These are phyloP conservation scores for Manis javanica DNA, from an alignment of 2,797 vertebrate species.

Conservation along the genomic window DNA sequence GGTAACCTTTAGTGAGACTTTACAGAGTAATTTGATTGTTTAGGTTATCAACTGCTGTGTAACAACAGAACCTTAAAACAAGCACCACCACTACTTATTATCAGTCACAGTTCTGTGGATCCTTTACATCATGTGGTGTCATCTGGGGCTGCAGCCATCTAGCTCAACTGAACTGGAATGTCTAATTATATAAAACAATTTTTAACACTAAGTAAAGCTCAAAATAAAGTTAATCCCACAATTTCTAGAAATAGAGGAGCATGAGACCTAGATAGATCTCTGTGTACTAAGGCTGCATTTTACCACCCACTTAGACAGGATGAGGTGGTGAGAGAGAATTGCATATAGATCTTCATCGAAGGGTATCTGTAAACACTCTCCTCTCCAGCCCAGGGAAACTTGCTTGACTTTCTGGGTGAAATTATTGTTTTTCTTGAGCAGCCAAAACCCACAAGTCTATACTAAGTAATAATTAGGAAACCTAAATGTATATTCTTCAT, in stretches of 20 bases:
- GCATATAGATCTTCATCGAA: neutral
- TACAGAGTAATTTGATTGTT: neutral
- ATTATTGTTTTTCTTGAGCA: neutral
- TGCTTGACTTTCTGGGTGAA: neutral
- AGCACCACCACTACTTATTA: neutral
- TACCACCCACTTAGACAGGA: neutral
- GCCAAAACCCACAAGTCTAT: neutral
- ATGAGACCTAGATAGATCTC: neutral
- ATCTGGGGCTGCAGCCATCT: neutral
- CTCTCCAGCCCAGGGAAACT: neutral
- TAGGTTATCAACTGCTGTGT: neutral
- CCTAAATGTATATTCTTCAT: neutral
- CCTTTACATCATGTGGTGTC: neutral
- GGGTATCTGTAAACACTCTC: neutral
- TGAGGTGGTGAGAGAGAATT: neutral
- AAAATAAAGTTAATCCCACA: neutral
- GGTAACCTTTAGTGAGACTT: neutral
- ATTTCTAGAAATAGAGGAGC: neutral
- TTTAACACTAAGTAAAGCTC: neutral
- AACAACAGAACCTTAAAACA: neutral
- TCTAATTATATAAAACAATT: neutral
- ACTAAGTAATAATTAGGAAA: neutral
- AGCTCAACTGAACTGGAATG: neutral
- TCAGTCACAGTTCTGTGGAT: neutral
- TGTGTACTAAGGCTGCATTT: neutral